Conservation (phyloP, 2,888 invertebrate species). For the Aproaerema taeniolella region DNA sequence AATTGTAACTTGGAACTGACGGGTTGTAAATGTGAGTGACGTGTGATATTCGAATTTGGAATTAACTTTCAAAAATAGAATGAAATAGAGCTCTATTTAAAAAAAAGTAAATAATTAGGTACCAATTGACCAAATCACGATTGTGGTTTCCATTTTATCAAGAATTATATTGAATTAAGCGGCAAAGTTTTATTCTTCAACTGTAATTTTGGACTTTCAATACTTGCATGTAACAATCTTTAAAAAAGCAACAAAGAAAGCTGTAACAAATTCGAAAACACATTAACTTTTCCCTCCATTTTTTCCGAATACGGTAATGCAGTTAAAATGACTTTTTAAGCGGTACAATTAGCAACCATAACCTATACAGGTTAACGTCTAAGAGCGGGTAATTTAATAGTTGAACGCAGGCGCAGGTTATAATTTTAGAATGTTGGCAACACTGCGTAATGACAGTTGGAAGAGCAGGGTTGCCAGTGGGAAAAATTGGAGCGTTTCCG, state of each 20-base stretch:
- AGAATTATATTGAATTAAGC: not conserved
- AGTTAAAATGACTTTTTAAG: conserved; percentile 50
- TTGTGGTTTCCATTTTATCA: not conserved
- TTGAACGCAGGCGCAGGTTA: conserved; percentile 60
- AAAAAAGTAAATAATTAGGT: no score
- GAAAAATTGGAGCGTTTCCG: no score
- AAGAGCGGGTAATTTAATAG: conserved; percentile 65
- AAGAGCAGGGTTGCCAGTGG: conserved; percentile 14
- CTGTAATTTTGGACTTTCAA: not conserved
- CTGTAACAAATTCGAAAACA: conserved; percentile 2
- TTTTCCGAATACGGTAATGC: conserved; percentile 5
- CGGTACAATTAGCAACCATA: conserved; percentile 49
- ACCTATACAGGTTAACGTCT: conserved; percentile 34
- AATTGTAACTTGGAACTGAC: not conserved
- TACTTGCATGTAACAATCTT: not conserved
- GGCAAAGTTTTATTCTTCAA: not conserved
- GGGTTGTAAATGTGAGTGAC: no score
- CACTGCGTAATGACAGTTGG: conserved; percentile 68
- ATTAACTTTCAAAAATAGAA: no score
- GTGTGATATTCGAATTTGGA: no score
- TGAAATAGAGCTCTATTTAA: no score
- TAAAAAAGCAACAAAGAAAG: not conserved
- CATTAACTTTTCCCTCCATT: conserved; percentile 1
- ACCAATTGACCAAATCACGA: not conserved
- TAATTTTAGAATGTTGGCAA: conserved; percentile 69